These are phyloP conservation scores for Pogona vitticeps DNA, from an alignment of 2,113 vertebrate species.

Conservation along the genomic window DNA sequence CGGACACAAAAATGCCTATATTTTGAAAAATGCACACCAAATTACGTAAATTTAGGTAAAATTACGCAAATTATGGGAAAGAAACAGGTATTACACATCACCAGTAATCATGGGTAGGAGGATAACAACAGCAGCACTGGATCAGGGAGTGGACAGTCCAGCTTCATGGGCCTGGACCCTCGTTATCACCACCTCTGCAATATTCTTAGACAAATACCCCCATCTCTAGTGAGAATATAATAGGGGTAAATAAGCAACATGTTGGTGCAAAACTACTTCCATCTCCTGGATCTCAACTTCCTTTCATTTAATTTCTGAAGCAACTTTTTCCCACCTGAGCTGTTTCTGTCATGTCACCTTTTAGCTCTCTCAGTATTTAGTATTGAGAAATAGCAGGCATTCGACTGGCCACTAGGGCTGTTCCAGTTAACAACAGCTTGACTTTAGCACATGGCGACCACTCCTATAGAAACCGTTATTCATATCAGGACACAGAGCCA, in stretches of 20 bases:
- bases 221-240: no score
- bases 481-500: neutral
- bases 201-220: no score
- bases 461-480: neutral
- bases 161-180: no score
- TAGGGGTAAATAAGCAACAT: no score
- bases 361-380: neutral
- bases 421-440: neutral
- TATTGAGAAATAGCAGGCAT: neutral
- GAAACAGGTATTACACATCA: no score
- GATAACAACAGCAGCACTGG: no score
- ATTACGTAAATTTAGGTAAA: no score
- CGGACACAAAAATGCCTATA: neutral
- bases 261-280: neutral
- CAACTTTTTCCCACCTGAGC: neutral
- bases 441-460: neutral
- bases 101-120: no score
- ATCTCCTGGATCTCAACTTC: neutral
- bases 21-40: neutral
- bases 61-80: no score
- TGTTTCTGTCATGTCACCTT: neutral
- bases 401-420: neutral
- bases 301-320: neutral
- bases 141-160: no score
- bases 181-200: no score